Conservation (phyloP, 2,113 vertebrate species). For the human region DNA sequence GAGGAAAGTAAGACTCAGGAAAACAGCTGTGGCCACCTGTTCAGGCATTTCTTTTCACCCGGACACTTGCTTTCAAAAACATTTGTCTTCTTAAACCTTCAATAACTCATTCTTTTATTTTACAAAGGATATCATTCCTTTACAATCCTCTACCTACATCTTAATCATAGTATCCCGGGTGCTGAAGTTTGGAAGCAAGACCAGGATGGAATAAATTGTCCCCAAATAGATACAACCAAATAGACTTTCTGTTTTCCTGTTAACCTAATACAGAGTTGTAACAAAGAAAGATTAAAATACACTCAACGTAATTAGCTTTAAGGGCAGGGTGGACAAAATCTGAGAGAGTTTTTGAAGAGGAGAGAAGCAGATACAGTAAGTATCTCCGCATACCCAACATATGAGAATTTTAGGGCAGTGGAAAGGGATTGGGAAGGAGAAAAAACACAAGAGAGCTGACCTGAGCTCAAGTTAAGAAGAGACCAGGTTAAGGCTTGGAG, state of each 20-base stretch:
- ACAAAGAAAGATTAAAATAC: constrained; percentile 5
- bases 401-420: not conserved
- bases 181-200: not conserved
- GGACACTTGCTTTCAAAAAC: not conserved
- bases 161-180: not conserved
- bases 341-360: not conserved
- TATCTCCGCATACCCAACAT: not conserved
- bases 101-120: not conserved
- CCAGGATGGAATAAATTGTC: not conserved
- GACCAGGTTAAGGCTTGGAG: not conserved
- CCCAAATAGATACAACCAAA: not conserved
- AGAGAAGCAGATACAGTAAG: not conserved
- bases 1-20: not conserved
- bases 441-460: not conserved
- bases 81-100: not conserved
- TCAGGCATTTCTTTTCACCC: not conserved
- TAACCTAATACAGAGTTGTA: not conserved
- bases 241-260: not conserved
- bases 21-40: not conserved
- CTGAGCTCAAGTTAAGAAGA: not conserved
- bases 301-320: not conserved
- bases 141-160: not conserved
- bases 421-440: not conserved
- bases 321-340: not conserved
- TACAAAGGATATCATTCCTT: not conserved